phyloP scores from a whole-genome alignment of 2,888 invertebrate species.

The Trimorus sp. region DNA sequence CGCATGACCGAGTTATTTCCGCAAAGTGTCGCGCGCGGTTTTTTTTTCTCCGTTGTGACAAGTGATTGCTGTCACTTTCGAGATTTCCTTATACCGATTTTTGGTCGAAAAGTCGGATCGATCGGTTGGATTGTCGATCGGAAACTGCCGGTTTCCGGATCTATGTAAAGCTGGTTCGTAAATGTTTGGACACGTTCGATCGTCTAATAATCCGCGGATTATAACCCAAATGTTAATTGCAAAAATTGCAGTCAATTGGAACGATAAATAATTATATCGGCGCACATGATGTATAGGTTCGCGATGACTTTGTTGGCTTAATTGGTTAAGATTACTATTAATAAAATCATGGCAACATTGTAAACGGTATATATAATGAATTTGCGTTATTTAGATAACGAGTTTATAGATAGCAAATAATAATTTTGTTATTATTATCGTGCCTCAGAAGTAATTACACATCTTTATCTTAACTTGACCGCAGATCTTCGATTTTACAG shows the following conservation, averaged over 20 bases:
- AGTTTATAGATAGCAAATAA: constrained; percentile 44
- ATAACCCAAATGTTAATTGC: background rate
- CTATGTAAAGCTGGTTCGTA: background rate
- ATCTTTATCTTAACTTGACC: constrained; percentile 51
- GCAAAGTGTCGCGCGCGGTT: constrained; percentile 18
- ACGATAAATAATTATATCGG: constrained; percentile 28
- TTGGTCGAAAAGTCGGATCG: background rate
- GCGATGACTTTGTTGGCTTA: constrained; percentile 17
- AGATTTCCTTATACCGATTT: background rate
- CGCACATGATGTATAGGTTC: background rate
- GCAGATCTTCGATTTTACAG: constrained; percentile 38
- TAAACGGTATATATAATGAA: constrained; percentile 39
- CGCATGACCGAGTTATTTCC: constrained; percentile 25
- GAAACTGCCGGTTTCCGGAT: too few relatives aligned
- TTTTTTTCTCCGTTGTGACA: constrained; percentile 27
- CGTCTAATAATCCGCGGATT: background rate
- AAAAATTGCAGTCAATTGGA: constrained; percentile 15
- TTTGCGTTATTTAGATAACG: constrained; percentile 45
- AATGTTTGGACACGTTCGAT: background rate
- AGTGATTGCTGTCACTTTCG: constrained; percentile 25
- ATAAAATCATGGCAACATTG: constrained; percentile 52
- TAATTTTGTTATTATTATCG: constrained; percentile 35
- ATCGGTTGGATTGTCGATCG: background rate
- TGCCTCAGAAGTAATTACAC: constrained; percentile 29
- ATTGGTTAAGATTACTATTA: constrained; percentile 52